Percentiles rank a stretch among this genome's conserved stretches.
Evolutionary conservation across 2,113 vertebrate species (phyloP).

Genomic region (Aptenodytes patagonicus): DNA sequence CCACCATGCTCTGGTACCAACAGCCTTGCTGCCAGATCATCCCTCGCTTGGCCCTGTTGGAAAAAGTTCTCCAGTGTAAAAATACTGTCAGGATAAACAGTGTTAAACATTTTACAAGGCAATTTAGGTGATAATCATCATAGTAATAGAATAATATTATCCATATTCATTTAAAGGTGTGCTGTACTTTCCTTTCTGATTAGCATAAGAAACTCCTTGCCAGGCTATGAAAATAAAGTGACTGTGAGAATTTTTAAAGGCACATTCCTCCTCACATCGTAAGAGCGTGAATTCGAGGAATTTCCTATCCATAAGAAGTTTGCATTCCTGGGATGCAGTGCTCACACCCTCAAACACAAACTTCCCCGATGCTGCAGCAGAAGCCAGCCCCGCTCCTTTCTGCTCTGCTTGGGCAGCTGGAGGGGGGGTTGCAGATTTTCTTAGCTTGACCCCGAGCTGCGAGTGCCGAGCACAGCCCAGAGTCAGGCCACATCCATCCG

Average conservation of each 20-base stretch:
- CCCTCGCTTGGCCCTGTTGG: neutral
- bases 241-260: constrained; percentile 16
- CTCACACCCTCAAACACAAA: neutral
- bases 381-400: neutral
- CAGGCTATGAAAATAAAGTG: neutral
- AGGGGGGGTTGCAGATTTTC: neutral
- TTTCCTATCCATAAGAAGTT: constrained; percentile 51
- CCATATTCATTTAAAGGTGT: constrained; percentile 5
- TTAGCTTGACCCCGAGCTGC: neutral
- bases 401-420: neutral
- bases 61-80: neutral
- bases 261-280: neutral
- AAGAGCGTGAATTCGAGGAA: constrained; percentile 57
- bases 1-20: neutral
- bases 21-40: neutral
- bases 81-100: neutral
- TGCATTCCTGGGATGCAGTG: constrained; percentile 17
- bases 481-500: neutral
- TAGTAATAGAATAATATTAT: constrained; percentile 8
- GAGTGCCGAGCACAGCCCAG: neutral
- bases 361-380: neutral
- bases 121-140: constrained; percentile 16
- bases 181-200: neutral
- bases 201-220: neutral
- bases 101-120: neutral